Conservation (phyloP, 1,140 invertebrate species). For the Thaumetopoea pityocampa region DNA sequence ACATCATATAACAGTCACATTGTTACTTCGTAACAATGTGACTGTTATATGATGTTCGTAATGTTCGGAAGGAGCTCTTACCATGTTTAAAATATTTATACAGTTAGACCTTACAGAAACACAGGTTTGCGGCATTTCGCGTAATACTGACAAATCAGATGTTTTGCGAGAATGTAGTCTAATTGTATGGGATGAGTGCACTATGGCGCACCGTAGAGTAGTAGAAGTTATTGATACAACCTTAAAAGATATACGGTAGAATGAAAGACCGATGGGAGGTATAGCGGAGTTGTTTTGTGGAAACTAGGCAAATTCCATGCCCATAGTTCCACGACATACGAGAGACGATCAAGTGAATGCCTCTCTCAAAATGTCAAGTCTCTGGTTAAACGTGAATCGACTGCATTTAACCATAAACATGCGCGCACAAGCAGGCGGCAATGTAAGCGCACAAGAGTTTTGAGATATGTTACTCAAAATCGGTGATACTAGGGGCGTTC, state of each 20-base stretch:
- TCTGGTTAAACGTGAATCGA: not conserved
- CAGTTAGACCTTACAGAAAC: not conserved
- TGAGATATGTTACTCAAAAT: not conserved
- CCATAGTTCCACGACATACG: too few relatives aligned
- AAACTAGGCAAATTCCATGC: too few relatives aligned
- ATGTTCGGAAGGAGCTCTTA: too few relatives aligned
- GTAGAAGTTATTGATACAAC: not conserved
- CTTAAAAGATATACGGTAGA: not conserved
- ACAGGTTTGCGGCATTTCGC: not conserved
- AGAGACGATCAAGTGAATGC: constrained; percentile 1
- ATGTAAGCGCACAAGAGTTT: constrained; percentile 1
- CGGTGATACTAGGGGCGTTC: too few relatives aligned
- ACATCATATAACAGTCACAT: too few relatives aligned
- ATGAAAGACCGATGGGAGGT: not conserved
- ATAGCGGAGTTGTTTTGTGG: not conserved
- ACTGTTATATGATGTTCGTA: too few relatives aligned
- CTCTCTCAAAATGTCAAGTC: not conserved
- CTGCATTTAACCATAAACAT: constrained; percentile 1
- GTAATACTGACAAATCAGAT: not conserved
- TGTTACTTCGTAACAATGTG: too few relatives aligned
- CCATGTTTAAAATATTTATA: not conserved
- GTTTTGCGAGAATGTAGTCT: not conserved
- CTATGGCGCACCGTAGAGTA: not conserved
- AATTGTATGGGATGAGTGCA: not conserved
- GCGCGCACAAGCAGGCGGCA: not conserved